phyloP scores from a whole-genome alignment of 1,140 invertebrate genomes.

The Druon quercuslanigerum region DNA sequence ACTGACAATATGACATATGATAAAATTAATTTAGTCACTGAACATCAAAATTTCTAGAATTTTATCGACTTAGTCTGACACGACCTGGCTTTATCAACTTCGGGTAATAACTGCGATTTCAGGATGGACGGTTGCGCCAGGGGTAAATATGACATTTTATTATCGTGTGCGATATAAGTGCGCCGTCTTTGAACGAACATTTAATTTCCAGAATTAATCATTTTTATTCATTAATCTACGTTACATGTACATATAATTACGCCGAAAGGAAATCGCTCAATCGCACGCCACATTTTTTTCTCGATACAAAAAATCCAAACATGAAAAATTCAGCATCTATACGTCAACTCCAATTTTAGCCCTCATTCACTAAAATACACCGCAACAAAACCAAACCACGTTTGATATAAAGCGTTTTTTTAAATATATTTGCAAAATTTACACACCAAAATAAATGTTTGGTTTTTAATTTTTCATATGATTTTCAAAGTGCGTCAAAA shows the following conservation, averaged over 20 bases:
- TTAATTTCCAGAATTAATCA: slow-evolving; percentile 3
- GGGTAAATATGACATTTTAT: slow-evolving; percentile 1
- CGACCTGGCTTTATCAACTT: neutral
- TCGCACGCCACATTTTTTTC: neutral
- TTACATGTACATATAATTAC: slow-evolving; percentile 29
- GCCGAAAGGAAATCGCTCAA: slow-evolving; percentile 19
- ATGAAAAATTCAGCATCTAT: slow-evolving; percentile 16
- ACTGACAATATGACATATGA: neutral
- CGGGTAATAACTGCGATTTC: slow-evolving; percentile 7
- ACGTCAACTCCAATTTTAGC: neutral
- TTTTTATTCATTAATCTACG: slow-evolving; percentile 28
- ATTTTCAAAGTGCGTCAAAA: too few relatives aligned
- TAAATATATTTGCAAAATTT: neutral
- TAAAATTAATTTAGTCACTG: slow-evolving; percentile 11
- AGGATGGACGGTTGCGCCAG: neutral
- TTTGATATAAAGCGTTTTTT: neutral
- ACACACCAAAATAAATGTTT: neutral
- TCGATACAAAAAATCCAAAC: slow-evolving; percentile 16
- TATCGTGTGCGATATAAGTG: slow-evolving; percentile 5
- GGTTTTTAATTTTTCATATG: neutral
- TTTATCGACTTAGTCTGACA: slow-evolving; percentile 10
- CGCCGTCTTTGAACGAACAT: slow-evolving; percentile 22
- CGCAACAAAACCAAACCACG: neutral
- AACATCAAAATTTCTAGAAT: slow-evolving; percentile 1
- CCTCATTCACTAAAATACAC: slow-evolving; percentile 1